Conservation (phyloP, 2,888 invertebrate genomes). For the Sphaeridia pumilis region DNA sequence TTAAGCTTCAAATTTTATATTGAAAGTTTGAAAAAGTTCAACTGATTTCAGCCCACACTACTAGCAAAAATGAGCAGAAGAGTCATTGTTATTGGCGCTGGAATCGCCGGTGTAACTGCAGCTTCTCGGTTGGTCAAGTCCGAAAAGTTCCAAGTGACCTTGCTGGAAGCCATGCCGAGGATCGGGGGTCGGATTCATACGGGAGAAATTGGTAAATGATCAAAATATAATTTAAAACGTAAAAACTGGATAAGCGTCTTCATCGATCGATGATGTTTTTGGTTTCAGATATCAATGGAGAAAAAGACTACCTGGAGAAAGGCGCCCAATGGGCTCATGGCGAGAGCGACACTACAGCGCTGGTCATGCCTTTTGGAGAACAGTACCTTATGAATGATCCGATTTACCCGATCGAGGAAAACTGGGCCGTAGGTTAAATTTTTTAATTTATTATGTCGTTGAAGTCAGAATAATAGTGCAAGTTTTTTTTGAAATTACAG, state of each 20-base stretch:
- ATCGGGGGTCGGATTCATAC: slow-evolving; percentile 73
- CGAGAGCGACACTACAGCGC: not conserved
- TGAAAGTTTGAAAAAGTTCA: no score
- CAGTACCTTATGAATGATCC: slow-evolving; percentile 3
- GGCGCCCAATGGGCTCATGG: slow-evolving; percentile 16
- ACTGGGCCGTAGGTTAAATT: slow-evolving; percentile 2
- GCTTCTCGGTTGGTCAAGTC: slow-evolving; percentile 70
- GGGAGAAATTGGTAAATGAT: slow-evolving; percentile 50
- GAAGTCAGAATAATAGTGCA: not conserved
- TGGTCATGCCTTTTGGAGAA: slow-evolving; percentile 2
- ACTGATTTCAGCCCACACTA: no score
- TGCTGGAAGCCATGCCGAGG: slow-evolving; percentile 67
- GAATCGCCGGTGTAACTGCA: slow-evolving; percentile 73
- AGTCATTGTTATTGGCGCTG: slow-evolving; percentile 58
- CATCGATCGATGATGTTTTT: not conserved
- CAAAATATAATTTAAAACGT: not conserved
- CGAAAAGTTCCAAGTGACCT: slow-evolving; percentile 62
- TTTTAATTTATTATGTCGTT: not conserved
- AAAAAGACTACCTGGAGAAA: not conserved
- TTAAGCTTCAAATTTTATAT: no score
- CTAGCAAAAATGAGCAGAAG: not conserved
- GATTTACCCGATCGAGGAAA: slow-evolving; percentile 1
- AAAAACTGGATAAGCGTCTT: not conserved
- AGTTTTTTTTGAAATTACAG: not conserved
- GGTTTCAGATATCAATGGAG: not conserved